Conservation (phyloP, 2,113 vertebrate species). For the Setophaga kirtlandii region DNA sequence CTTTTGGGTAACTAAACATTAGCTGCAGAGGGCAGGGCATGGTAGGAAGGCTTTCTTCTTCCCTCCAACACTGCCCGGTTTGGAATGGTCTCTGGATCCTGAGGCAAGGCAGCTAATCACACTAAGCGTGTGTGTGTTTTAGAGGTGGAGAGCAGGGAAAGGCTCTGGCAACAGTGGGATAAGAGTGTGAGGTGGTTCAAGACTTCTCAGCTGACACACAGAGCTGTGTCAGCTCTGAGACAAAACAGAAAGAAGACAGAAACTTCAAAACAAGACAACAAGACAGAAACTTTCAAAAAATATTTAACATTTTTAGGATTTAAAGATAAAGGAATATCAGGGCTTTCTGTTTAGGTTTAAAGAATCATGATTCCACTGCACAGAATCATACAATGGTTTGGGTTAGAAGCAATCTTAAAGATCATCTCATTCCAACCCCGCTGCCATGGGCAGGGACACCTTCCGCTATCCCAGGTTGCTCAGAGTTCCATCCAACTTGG, state of each 20-base stretch:
- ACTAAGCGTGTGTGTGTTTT: not conserved
- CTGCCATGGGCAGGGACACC: not conserved
- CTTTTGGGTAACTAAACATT: not conserved
- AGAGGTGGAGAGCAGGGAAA: not conserved
- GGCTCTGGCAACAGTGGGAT: not conserved
- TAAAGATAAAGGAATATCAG: not conserved
- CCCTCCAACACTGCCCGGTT: not conserved
- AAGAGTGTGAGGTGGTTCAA: not conserved
- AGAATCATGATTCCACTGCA: not conserved
- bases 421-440: not conserved
- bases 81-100: not conserved
- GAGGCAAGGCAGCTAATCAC: not conserved
- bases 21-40: not conserved
- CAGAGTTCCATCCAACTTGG: not conserved
- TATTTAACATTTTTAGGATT: rapidly evolving
- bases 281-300: rapidly evolving
- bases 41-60: not conserved
- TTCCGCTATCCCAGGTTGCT: rapidly evolving
- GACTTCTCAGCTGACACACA: not conserved
- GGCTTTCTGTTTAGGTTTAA: not conserved
- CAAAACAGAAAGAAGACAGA: too few species aligned
- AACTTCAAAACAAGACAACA: not conserved
- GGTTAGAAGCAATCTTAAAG: not conserved
- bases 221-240: not conserved
- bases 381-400: not conserved